Evolutionary conservation across 2,797 vertebrate species (phyloP), one percentile per base, ranked within the genome.

Genomic region (Scleropages formosus): DNA sequence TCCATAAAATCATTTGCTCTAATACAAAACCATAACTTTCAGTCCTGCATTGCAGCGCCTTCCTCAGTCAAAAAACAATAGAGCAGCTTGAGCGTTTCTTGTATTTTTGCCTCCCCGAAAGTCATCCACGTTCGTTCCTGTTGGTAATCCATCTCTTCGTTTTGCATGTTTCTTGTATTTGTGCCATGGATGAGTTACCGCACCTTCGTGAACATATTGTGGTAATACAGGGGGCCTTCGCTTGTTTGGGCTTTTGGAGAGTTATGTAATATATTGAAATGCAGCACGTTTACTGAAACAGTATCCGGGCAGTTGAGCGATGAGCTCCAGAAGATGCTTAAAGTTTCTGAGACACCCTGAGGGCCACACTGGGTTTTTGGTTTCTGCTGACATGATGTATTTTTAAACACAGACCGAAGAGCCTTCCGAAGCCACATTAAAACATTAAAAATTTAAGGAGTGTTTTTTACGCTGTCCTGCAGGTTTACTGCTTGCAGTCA

Each of bases 181-280:
- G 66, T 64, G 26, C 31, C 1, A n/a, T 20, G 46, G 47, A 16
- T 56, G 11, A 27, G n/a, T 58, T 10, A 47, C 49, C 26, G 1
- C 16, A 74, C 49, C 46, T 66, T 13, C 51, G 44, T n/a, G 3
- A 66, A 51, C 11, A 75, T 4, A 6, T 39, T 39, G 31, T 39
- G 31, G 39, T 39, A 39, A 39, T 39, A 39, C 31, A 39, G 31
- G 31, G 67, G 20, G 58, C 49, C 70, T 72, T 44, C 26, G 65
- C 47, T 27, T 70, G 44, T 47, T 26, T 60, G 16, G 56, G n/a
- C 24, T 74, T 51, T 74, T 68, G 63, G 76, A 62, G 20, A 65
- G 46, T 83, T 85, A 82, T 82, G 53, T 80, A 83, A 79, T 78
- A 77, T 77, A 78, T 75, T 80, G 77, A 71, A 83, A 75, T 64